Percentiles rank a stretch among this genome's conserved stretches.
Evolutionary conservation across 2,797 vertebrate genomes (phyloP).

Genomic region (Apodemus agrarius): DNA sequence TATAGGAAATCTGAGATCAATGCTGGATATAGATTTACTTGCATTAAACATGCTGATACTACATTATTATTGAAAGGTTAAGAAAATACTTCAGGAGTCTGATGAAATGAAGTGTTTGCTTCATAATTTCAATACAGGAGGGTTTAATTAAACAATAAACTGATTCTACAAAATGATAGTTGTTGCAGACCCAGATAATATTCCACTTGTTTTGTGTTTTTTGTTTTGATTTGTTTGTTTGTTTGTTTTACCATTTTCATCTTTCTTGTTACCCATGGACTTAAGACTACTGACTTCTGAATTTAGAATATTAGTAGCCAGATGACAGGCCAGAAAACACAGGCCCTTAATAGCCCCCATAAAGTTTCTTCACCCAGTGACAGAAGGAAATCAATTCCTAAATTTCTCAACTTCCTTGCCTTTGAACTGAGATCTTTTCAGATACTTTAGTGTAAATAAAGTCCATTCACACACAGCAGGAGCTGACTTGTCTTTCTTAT

Average conservation of each 20-base stretch:
- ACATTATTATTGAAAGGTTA: constrained; percentile 75
- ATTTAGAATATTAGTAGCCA: not conserved
- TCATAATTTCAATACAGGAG: constrained; percentile 36
- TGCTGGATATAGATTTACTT: constrained; percentile 72
- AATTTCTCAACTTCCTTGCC: not conserved
- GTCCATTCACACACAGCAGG: not conserved
- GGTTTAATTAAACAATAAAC: constrained; percentile 19
- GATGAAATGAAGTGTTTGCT: constrained; percentile 39
- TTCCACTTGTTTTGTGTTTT: not conserved
- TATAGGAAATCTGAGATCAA: constrained; percentile 75
- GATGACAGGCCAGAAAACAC: not conserved
- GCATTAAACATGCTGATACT: constrained; percentile 75
- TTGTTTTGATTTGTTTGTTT: not conserved
- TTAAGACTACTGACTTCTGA: constrained; percentile 7
- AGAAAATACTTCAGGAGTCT: constrained; percentile 62
- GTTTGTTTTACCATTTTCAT: not conserved
- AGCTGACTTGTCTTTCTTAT: not conserved
- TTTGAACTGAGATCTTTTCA: not conserved
- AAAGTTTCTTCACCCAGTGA: not conserved
- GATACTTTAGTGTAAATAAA: constrained; percentile 15
- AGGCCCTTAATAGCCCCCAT: not conserved
- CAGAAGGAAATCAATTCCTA: not conserved
- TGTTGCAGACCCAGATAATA: not conserved
- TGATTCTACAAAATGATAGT: constrained; percentile 36
- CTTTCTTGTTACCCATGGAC: not conserved